Percentiles rank a stretch among this genome's conserved stretches.
Evolutionary conservation across 2,113 vertebrate genomes (phyloP).

Genomic region (Polyodon spathula): DNA sequence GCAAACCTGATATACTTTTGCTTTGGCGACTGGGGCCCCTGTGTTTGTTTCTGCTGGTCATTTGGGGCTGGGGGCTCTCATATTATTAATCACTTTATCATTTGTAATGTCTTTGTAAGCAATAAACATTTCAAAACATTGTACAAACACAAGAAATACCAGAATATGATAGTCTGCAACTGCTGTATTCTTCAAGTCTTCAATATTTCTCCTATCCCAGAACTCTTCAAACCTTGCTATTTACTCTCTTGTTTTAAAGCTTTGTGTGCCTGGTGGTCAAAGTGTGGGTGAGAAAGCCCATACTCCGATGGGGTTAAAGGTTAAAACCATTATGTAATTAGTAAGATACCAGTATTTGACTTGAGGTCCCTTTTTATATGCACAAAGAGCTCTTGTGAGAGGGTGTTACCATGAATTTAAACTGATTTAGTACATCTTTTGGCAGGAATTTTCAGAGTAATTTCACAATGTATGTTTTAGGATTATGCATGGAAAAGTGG

Average conservation of each 20-base stretch:
- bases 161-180: constrained; percentile 15
- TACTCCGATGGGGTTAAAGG: too few relatives aligned
- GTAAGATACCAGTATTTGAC: too few relatives aligned
- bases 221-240: neutral
- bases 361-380: too few relatives aligned
- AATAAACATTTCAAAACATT: constrained; percentile 10
- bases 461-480: too few relatives aligned
- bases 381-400: too few relatives aligned
- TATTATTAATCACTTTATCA: constrained; percentile 6
- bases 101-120: neutral
- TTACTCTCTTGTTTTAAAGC: neutral
- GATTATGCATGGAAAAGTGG: too few relatives aligned
- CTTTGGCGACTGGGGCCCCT: constrained; percentile 17
- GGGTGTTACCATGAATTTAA: too few relatives aligned
- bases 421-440: too few relatives aligned
- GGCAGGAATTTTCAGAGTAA: too few relatives aligned
- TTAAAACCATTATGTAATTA: too few relatives aligned
- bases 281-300: too few relatives aligned
- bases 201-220: neutral
- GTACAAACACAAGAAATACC: constrained; percentile 8
- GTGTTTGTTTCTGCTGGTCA: constrained; percentile 5
- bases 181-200: neutral
- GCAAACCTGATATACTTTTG: constrained; percentile 21
- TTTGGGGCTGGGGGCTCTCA: neutral
- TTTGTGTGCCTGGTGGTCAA: too few relatives aligned